phyloP scores from a whole-genome alignment of 2,797 vertebrate species.

The Phrynocephalus vlangalii region DNA sequence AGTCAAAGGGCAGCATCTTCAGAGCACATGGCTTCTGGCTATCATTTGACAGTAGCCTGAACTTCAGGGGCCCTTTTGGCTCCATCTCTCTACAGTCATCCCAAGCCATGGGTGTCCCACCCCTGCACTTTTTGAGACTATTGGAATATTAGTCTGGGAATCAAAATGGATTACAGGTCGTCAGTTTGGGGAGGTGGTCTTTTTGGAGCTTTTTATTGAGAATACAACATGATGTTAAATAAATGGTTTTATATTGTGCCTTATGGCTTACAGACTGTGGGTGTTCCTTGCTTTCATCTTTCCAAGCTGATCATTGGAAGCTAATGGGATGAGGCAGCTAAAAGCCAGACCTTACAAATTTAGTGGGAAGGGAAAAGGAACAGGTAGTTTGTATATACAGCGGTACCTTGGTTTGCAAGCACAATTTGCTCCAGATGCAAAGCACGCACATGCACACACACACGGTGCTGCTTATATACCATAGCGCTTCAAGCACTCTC shows the following conservation, averaged over 20 bases:
- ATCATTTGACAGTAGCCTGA: background rate
- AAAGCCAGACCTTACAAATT: background rate
- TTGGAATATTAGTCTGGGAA: background rate
- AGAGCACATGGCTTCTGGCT: slow-evolving; percentile 49
- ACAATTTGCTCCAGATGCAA: too few relatives aligned
- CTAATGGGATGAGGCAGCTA: background rate
- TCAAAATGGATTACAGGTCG: slow-evolving; percentile 21
- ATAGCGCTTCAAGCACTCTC: too few relatives aligned
- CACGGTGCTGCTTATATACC: too few relatives aligned
- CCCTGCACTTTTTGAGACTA: background rate
- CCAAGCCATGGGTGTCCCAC: background rate
- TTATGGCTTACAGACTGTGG: slow-evolving; percentile 60
- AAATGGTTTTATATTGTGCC: slow-evolving; percentile 73
- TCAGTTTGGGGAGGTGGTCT: slow-evolving; percentile 63
- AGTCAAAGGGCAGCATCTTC: background rate
- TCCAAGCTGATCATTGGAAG: slow-evolving; percentile 19
- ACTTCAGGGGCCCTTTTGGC: background rate
- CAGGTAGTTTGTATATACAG: background rate
- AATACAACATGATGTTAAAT: slow-evolving; percentile 71
- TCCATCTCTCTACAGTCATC: slow-evolving; percentile 28
- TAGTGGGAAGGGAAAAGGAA: background rate
- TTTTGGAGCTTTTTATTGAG: slow-evolving; percentile 51
- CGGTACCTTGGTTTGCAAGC: too few relatives aligned
- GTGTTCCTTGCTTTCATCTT: slow-evolving; percentile 30
- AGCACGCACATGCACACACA: too few relatives aligned